phyloP scores from a whole-genome alignment of 23 tunicate genomes.

The Styela plicata region DNA sequence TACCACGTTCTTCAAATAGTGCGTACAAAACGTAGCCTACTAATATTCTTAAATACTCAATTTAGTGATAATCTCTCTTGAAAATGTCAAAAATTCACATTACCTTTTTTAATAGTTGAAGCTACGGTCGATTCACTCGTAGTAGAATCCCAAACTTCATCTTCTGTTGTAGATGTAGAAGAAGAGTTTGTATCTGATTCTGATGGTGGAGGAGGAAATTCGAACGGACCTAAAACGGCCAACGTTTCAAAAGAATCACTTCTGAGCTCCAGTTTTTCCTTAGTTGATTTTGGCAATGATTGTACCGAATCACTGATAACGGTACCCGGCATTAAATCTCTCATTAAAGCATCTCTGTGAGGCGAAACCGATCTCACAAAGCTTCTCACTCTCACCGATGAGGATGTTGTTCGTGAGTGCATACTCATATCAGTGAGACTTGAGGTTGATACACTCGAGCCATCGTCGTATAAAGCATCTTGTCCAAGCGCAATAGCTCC shows the following conservation, averaged over 20 bases:
- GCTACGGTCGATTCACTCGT: not conserved
- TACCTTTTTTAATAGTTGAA: conserved; percentile 7
- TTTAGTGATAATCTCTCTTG: not conserved
- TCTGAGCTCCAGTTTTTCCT: not conserved
- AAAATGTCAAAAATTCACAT: not conserved
- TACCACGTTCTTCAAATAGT: too few relatives aligned
- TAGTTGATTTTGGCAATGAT: not conserved
- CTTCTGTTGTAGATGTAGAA: conserved; percentile 10
- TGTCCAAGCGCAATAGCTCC: not conserved
- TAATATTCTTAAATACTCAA: not conserved
- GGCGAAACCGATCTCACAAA: conserved; percentile 19
- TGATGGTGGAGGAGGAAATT: not conserved
- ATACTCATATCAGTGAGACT: conserved; percentile 15
- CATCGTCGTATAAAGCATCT: conserved; percentile 2
- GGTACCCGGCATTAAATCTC: not conserved
- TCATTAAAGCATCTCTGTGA: not conserved
- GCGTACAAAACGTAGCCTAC: too few relatives aligned
- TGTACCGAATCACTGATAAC: not conserved
- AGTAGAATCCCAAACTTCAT: conserved; percentile 8
- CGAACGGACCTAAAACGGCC: conserved; percentile 16
- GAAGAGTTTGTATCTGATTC: conserved; percentile 6
- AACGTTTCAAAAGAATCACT: not conserved
- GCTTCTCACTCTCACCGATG: conserved; percentile 7
- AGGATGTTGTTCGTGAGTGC: not conserved
- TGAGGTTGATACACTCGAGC: conserved; percentile 15